Base-by-base conservation (phyloP, 2,797 vertebrate genomes). In the Iguana delicatissima region DNA sequence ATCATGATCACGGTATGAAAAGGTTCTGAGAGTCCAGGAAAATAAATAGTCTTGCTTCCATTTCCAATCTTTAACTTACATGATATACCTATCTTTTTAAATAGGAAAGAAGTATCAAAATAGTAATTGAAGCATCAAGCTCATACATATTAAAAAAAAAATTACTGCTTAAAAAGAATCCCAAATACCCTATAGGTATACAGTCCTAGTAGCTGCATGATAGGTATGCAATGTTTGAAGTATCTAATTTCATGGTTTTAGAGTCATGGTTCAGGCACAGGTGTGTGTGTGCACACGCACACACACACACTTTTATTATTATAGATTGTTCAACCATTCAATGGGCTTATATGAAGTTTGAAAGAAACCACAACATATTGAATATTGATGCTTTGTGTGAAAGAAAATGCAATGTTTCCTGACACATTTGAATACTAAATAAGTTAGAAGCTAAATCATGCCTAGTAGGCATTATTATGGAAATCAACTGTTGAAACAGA, bases 401-500 rank as follows among this genome's bases (percentile, higher is more conserved):
- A 50, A 86, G 69, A 80, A 92, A 59, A 89, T 1, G 82, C 32
- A 93, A 77, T 87, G 32, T 22, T 50, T 2, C 46, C 62, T 85
- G 84, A 26, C 69, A 89, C 35, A 52, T 32, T 83, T 81, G 29
- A 91, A 92, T 92, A 89, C 0, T 89, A 81, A 14, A 80, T n/a
- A 89, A 94, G n/a, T 93, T 93, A 91, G 87, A 90, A 83, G 94
- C 26, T 79, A 92, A 80, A 69, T 88, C 92, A 84, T 10, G 1
- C 50, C 14, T 93, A 80, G 72, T 93, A 84, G 69, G 24, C 16
- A 91, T 22, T 86, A 89, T 50, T 74, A 16, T 86, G 55, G 14
- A 89, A 93, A 81, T 1, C 3, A 26, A 88, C 88, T 94, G 0
- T 14, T 85, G n/a, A 87, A 92, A 91, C 52, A 3, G 38, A 55